phyloP scores from a whole-genome alignment of 2,797 vertebrate genomes.

The Acrossocheilus fasciatus region DNA sequence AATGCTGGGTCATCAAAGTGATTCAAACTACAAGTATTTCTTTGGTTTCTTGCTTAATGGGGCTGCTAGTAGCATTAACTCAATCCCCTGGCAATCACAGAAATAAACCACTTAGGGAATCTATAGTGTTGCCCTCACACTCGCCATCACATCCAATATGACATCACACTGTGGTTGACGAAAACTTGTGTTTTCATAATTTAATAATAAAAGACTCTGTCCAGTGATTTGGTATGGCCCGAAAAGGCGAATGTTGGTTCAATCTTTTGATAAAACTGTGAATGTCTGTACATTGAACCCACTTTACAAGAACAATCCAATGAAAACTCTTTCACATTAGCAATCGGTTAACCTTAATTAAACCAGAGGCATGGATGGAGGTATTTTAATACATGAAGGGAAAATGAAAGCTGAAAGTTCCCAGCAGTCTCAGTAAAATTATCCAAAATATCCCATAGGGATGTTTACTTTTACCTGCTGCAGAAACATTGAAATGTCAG shows the following conservation, averaged over 20 bases:
- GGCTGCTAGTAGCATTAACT: neutral
- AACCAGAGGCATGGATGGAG: neutral
- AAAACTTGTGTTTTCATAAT: neutral
- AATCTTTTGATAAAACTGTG: too few species aligned
- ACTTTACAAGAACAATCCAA: neutral
- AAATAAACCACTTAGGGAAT: neutral
- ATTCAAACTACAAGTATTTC: neutral
- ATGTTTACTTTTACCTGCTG: neutral
- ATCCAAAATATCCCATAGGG: neutral
- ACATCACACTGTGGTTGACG: neutral
- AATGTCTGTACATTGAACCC: too few species aligned
- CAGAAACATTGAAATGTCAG: neutral
- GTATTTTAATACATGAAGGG: neutral
- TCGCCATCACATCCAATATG: neutral
- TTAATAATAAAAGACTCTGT: neutral
- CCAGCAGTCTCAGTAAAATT: neutral
- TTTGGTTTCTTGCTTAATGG: neutral
- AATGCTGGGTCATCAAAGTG: neutral
- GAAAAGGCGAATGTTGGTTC: too few species aligned
- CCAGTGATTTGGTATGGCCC: neutral
- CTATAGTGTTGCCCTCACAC: neutral
- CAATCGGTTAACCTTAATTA: neutral
- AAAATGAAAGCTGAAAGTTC: neutral
- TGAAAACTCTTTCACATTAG: neutral
- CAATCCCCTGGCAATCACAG: neutral